Base-by-base conservation (phyloP, 2,888 invertebrate genomes). In the Cosmia trapezina region DNA sequence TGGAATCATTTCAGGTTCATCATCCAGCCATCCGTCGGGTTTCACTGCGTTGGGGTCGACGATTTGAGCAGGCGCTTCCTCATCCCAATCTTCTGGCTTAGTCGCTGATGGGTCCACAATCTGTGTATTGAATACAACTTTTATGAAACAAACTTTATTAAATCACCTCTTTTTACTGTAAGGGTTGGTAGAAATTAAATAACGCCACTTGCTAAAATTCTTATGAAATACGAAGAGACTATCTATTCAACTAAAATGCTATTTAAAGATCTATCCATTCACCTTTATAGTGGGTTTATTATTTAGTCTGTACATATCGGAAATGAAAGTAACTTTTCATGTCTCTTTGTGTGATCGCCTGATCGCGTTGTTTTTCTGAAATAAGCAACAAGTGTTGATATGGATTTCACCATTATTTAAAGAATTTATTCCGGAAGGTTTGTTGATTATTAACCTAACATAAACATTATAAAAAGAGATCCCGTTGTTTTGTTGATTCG, bases 61-160 rank as follows among this genome's bases (percentile, higher is more conserved):
- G 75, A 99, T 98, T 93, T 98, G 98, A 70, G 98, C 98, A 0
- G 99, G 99, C 37, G 98, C 98, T 89, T 97, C 97, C 92, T 99
- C 99, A 93, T 99, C 99, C 99, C 99, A 99, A 92, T 99, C 99
- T 0, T 98, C 98, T 0, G 99, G 99, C 91, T 99, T 99, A 0
- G 96, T 96, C 0, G 99, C 98, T 64, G 97, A 97, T 1, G 98
- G 98, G 93, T 99, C 99, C 0, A 98, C 97, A 82, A 99, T 99
- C 97, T 97, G 85, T 4, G 43, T 22, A 7, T 56, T 54, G 6
- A 73, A 67, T 11, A 49, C 6, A 45, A 51, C 0, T 19, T n/a
- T 51, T 37, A n/a, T 14, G 59, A 7, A 51, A 28, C 11, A 4
- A 9, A 9, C 28, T 66, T 47, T 5, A 22, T 4, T 12, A 19